phyloP scores from a whole-genome alignment of 2,888 invertebrate species.

The Drosophila diplacantha region DNA sequence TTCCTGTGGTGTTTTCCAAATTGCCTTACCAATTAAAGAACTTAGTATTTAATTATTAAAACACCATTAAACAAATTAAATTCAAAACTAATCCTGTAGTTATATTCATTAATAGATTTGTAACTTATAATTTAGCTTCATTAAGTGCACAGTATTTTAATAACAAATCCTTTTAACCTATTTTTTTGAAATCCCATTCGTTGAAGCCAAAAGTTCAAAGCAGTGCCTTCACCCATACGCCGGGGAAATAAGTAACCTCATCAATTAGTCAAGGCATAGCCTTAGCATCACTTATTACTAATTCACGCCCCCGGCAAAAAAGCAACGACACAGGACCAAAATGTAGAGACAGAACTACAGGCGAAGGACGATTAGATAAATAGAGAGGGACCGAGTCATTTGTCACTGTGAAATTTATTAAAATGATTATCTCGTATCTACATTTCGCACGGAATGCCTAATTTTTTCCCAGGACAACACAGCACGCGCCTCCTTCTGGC shows the following conservation, averaged over 20 bases:
- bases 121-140: no score
- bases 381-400: constrained; percentile 54
- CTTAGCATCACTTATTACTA: constrained; percentile 56
- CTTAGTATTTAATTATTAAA: no score
- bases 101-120: no score
- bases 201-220: neutral
- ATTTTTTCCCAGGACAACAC: constrained; percentile 48
- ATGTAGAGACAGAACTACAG: constrained; percentile 2
- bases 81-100: no score
- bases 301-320: constrained; percentile 48
- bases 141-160: neutral
- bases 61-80: no score
- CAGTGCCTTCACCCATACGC: neutral
- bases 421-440: constrained; percentile 71
- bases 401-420: constrained; percentile 72
- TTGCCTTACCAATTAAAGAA: neutral
- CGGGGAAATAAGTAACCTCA: constrained; percentile 28
- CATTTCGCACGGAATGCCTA: constrained; percentile 71
- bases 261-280: constrained; percentile 53
- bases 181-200: no score
- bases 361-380: neutral
- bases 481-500: constrained; percentile 10
- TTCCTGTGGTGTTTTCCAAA: neutral
- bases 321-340: constrained; percentile 11
- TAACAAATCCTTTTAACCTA: neutral